Conservation (phyloP, 2,797 vertebrate genomes). For the Acipenser transmontanus region DNA sequence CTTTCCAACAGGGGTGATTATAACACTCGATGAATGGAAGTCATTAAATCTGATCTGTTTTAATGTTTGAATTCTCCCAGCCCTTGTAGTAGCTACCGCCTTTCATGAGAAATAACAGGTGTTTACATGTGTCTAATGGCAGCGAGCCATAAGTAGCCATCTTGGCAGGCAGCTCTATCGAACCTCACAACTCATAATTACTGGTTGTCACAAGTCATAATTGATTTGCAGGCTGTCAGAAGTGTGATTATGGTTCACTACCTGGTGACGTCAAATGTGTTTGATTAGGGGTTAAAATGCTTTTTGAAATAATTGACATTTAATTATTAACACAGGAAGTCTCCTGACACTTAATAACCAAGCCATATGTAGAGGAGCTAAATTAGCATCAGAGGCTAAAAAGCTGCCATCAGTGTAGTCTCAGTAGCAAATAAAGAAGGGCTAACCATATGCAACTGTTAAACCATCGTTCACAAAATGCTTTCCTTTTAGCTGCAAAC, state of each 20-base stretch:
- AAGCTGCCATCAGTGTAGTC: neutral
- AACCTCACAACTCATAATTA: conserved; percentile 45
- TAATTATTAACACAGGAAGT: neutral
- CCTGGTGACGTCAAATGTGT: conserved; percentile 13
- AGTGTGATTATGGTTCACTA: conserved; percentile 4
- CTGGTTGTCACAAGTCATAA: conserved; percentile 46
- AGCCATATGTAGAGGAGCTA: conserved; percentile 1
- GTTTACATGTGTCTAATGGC: conserved; percentile 64
- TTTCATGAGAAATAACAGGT: conserved; percentile 60
- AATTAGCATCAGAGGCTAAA: conserved; percentile 2
- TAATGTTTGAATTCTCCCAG: conserved; percentile 1
- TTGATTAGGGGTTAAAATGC: conserved; percentile 4
- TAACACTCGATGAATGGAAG: neutral
- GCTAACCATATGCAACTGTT: neutral
- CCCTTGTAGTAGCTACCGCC: conserved; percentile 4
- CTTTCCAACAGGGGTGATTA: neutral
- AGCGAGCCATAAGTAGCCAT: conserved; percentile 51
- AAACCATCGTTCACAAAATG: no score
- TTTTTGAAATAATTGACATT: neutral
- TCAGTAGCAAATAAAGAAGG: neutral
- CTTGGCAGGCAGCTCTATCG: conserved; percentile 48
- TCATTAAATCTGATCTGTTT: conserved; percentile 4
- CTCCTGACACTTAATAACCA: neutral
- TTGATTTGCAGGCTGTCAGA: conserved; percentile 37
- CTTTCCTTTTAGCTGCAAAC: conserved; percentile 66